Evolutionary conservation across 2,113 vertebrate species (phyloP).

Genomic region (Henicopernis longicauda): DNA sequence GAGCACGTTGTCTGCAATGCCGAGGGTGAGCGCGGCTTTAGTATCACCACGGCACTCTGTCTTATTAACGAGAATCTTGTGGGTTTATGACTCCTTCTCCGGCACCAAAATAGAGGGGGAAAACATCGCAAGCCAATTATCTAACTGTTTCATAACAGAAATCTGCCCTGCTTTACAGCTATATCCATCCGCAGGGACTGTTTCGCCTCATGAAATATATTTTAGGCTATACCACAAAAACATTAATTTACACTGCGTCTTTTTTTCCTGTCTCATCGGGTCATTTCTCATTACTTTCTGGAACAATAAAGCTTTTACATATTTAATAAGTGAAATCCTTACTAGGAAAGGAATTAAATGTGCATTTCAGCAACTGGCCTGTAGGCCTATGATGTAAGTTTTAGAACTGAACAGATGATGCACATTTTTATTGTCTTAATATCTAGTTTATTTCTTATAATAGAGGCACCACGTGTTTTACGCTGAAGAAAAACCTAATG

Average conservation of each 20-base stretch:
- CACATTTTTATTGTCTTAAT: background rate
- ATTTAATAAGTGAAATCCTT: background rate
- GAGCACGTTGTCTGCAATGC: background rate
- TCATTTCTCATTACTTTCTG: background rate
- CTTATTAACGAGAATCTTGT: background rate
- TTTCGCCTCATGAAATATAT: background rate
- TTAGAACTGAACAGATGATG: background rate
- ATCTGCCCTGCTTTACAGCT: background rate
- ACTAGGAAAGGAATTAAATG: background rate
- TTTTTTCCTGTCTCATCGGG: background rate
- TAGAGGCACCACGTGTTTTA: background rate
- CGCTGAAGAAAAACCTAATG: background rate
- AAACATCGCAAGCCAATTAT: background rate
- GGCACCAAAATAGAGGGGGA: background rate
- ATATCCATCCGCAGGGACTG: background rate
- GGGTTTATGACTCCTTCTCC: background rate
- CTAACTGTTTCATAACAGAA: background rate
- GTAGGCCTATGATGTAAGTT: background rate
- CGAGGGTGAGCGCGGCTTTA: background rate
- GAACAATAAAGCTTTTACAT: background rate
- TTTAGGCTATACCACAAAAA: background rate
- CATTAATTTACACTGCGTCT: background rate
- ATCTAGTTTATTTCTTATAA: background rate
- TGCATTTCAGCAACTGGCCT: background rate
- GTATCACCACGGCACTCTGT: background rate